Base-by-base conservation (phyloP, 2,888 invertebrate genomes). In the Drosophila mulleri region DNA sequence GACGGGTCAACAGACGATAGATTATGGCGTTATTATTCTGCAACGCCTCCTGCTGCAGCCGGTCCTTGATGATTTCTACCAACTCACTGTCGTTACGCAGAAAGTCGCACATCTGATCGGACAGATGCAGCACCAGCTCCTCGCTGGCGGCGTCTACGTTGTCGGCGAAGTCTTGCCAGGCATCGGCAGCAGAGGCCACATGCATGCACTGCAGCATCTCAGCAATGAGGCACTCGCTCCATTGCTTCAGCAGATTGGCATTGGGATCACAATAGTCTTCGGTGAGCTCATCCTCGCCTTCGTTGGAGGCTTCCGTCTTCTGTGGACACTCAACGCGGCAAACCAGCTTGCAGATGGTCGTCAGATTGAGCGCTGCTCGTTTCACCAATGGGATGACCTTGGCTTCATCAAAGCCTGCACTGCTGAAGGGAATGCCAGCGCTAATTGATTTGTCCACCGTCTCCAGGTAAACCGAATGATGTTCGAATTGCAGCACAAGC, bases 241-340 rank as follows among this genome's bases (percentile, higher is more conserved):
- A 92, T 20, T 83, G 80, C 62, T 90, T 91, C 0, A 92, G 74
- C 18, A 91, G 64, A 67, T 88, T 90, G 16, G 91, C 91, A 77
- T 90, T 90, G 45, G 89, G 80, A 84, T 92, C 92, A 67, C 90
- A 91, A 57, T 90, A 91, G 59, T 92, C 91, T 53, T 92, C 91
- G 3, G 89, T 90, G 4, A 86, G 70, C 62, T 92, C 92, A 20
- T 91, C 90, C 37, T 92, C 91, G 4, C 52, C 58, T 26, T 90
- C 83, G 16, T 39, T 72, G 35, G 69, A 29, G 6, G 45, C 20
- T 12, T 72, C 62, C 9, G 48, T 47, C 18, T 23, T n/a, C 11
- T 58, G 64, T 1, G 67, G 45, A 26, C 68, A 76, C 0, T 75
- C 72, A 7, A 77, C 66, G 32, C 84, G 85, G 26, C 91, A 92